Conservation (phyloP, 2,113 vertebrate species). For the Gobio gobio region DNA sequence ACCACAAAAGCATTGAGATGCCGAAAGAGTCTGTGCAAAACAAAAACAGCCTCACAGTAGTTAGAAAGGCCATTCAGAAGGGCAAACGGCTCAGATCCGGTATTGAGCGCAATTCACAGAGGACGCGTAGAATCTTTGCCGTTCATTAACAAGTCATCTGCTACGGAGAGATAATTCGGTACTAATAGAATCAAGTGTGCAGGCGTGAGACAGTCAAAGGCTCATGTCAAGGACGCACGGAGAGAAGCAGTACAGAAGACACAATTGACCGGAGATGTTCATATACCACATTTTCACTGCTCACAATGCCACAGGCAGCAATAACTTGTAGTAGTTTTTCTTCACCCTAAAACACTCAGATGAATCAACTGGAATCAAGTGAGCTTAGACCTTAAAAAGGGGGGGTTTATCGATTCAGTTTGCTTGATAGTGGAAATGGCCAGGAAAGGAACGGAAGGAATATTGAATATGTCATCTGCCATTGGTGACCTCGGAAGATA, state of each 20-base stretch:
- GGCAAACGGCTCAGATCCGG: not conserved
- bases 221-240: conserved; percentile 25
- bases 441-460: not conserved
- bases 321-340: not conserved
- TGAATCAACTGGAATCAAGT: not conserved
- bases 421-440: not conserved
- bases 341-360: not conserved
- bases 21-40: not conserved
- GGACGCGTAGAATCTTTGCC: conserved; percentile 18
- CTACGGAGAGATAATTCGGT: conserved; percentile 45
- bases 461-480: not conserved
- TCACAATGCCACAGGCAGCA: not conserved
- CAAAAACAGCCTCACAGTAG: conserved; percentile 35
- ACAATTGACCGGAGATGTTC: not conserved
- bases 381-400: not conserved
- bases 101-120: conserved; percentile 33
- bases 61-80: conserved; percentile 40
- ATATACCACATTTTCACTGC: not conserved
- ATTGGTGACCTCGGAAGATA: not conserved
- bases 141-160: conserved; percentile 53
- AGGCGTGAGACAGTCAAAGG: conserved; percentile 26
- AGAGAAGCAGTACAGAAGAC: not conserved
- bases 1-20: not conserved
- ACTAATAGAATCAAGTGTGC: conserved; percentile 46
- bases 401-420: not conserved